Base-by-base conservation (phyloP, 2,888 invertebrate genomes). In the Eupithecia abbreviata region DNA sequence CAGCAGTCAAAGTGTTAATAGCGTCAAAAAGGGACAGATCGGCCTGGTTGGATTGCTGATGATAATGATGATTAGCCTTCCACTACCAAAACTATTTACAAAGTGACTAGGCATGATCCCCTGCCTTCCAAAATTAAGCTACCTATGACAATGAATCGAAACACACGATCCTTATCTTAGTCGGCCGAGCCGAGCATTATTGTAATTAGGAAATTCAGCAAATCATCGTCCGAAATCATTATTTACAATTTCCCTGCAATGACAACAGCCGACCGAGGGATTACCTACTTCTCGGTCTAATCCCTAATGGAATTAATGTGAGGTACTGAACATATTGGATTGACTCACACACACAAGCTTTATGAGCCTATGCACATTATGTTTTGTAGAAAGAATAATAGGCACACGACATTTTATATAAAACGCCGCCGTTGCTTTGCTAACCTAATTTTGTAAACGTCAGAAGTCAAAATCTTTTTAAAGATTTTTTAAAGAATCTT, bases 161-260 rank as follows among this genome's bases (percentile, higher is more conserved):
- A 79, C 80, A 80, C 75, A 83, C 75, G 87, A 89, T 89, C 82
- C 77, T 79, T 87, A 89, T 89, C 87, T 83, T 77, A 67, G 80
- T 43, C 47, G 47, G 42, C 45, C 30, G 47, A 69, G 68, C 68
- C 47, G 76, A 77, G 85, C 89, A 89, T 91, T 89, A 90, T 84
- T 80, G 84, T 90, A 89, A 93, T 92, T 90, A 90, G 84, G 85
- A 89, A 89, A 89, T 92, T 92, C 87, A 85, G 93, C 93, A 89
- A 92, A 91, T 93, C 94, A 93, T 92, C 87, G 88, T 83, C 80
- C 83, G 81, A 84, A 85, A 88, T 90, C 89, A 90, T 91, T 90
- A 92, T 87, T 92, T 88, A 89, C 87, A 90, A 90, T 91, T 90
- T 89, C n/a, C 47, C 30, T 69, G 79, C 77, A 82, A 78, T 84